Percentiles rank a stretch among this genome's conserved stretches.
These are phyloP conservation scores for Platalea minor DNA, from an alignment of 2,797 vertebrate genomes.

Conservation along the genomic window DNA sequence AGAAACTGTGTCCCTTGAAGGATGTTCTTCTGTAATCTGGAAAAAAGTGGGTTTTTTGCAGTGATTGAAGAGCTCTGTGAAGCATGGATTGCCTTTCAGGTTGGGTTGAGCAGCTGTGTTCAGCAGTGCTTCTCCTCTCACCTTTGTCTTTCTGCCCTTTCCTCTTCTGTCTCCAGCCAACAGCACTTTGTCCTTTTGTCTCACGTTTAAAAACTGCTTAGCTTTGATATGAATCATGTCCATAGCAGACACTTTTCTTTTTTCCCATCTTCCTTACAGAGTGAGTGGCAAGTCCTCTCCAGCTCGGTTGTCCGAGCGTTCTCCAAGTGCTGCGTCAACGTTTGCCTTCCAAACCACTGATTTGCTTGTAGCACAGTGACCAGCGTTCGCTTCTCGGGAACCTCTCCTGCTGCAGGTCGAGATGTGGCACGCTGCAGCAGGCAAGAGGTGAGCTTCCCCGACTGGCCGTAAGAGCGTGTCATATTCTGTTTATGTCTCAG, in stretches of 20 bases:
- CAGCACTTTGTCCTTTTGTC: neutral
- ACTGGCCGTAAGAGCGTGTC: accelerated
- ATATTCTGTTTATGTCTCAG: neutral
- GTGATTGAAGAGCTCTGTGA: neutral
- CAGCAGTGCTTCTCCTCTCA: neutral
- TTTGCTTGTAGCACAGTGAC: neutral
- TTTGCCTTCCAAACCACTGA: neutral
- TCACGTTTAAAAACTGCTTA: neutral
- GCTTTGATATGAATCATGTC: neutral
- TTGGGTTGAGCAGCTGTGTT: neutral
- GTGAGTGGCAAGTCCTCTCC: neutral
- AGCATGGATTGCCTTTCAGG: neutral
- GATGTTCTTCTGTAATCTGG: neutral
- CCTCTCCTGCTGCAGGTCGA: neutral
- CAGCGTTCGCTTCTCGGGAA: neutral
- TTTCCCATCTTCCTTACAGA: neutral
- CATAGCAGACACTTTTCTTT: neutral
- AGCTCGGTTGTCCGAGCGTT: neutral
- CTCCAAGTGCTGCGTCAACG: neutral
- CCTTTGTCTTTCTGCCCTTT: neutral
- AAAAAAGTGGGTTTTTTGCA: neutral
- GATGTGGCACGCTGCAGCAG: neutral
- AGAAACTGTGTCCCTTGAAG: neutral
- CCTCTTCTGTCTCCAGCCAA: neutral
- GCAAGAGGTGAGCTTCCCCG: neutral